phyloP scores from a whole-genome alignment of 2,113 vertebrate genomes.

The Dicaeum eximium region DNA sequence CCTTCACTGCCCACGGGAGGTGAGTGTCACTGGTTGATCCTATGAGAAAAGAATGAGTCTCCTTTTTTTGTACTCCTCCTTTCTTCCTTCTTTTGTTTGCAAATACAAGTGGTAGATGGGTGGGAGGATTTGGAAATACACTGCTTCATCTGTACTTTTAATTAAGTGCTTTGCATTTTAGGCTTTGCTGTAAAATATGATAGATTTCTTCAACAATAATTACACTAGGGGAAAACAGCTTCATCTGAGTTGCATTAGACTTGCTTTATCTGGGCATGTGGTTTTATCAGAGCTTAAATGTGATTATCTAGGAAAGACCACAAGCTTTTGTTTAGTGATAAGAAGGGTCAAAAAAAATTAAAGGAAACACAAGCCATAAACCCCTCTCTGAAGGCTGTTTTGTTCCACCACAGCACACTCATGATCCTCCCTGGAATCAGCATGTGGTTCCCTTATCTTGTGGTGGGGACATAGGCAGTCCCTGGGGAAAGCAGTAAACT shows the following conservation, averaged over 20 bases:
- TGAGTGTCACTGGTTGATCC: background rate
- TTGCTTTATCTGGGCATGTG: background rate
- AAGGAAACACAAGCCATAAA: slow-evolving; percentile 1
- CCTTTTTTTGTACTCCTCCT: background rate
- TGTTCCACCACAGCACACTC: background rate
- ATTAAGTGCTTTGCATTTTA: background rate
- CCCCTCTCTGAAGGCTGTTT: background rate
- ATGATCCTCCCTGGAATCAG: background rate
- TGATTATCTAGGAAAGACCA: slow-evolving; percentile 28
- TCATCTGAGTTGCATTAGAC: slow-evolving; percentile 37
- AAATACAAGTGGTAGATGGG: background rate
- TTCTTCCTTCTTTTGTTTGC: background rate
- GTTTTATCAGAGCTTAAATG: slow-evolving; percentile 20
- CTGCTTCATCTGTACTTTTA: background rate
- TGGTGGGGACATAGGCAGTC: background rate
- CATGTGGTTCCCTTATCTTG: background rate
- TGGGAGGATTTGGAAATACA: background rate
- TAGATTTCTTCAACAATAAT: slow-evolving; percentile 5
- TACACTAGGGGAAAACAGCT: background rate
- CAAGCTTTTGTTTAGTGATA: slow-evolving; percentile 19
- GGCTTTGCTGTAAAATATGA: background rate
- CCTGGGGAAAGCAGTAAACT: slow-evolving; percentile 3
- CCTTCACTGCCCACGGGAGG: background rate
- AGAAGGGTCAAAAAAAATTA: background rate
- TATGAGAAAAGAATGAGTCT: background rate